phyloP scores from a whole-genome alignment of 2,888 invertebrate genomes.

The Drosophila rubida region DNA sequence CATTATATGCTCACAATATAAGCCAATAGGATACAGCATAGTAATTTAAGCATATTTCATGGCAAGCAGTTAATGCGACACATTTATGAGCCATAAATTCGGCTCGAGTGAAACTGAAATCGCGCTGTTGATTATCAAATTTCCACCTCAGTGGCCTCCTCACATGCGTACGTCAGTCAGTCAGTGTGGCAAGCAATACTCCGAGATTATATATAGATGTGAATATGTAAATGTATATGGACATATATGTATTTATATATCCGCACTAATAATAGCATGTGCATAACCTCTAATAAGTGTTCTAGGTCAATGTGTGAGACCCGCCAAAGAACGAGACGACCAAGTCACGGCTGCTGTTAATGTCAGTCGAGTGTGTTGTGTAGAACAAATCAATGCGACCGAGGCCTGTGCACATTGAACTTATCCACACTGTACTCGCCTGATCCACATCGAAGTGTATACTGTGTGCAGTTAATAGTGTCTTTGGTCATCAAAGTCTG shows the following conservation, averaged over 20 bases:
- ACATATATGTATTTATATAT: conserved; percentile 14
- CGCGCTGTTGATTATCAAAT: conserved; percentile 38
- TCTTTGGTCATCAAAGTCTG: not conserved
- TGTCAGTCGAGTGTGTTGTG: conserved; percentile 53
- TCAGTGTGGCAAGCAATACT: conserved; percentile 23
- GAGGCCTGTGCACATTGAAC: conserved; percentile 22
- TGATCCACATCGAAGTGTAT: not conserved
- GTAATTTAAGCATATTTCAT: not conserved
- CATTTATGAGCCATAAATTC: conserved; percentile 51
- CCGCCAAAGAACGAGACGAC: conserved; percentile 5
- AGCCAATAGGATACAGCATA: not conserved
- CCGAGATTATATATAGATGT: conserved; percentile 10
- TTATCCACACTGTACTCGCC: not conserved
- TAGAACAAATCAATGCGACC: conserved; percentile 15
- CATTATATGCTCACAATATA: not conserved
- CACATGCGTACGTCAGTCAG: conserved; percentile 31
- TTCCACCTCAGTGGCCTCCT: conserved; percentile 33
- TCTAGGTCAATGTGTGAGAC: conserved; percentile 66
- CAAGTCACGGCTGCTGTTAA: conserved; percentile 63
- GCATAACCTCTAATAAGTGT: conserved; percentile 67
- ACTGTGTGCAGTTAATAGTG: not conserved
- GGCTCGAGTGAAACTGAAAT: conserved; percentile 13
- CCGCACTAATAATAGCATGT: conserved; percentile 57
- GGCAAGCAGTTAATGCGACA: conserved; percentile 10
- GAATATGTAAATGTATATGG: conserved; percentile 16